Evolutionary conservation across 2,113 vertebrate species (phyloP), one percentile per base, ranked within the genome.

Genomic region (Varanus komodoensis): DNA sequence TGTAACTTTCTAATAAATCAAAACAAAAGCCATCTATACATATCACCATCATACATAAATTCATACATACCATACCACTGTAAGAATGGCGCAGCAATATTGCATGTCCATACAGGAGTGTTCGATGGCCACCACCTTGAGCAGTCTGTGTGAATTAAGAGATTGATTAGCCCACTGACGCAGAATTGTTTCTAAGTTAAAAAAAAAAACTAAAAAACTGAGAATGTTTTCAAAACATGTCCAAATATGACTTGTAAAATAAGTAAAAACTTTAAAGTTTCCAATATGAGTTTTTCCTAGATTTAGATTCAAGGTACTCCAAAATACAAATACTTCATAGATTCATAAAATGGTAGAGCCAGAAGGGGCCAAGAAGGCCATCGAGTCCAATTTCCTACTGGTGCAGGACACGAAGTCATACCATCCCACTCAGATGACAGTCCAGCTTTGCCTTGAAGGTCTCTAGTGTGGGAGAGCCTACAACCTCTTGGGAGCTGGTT

Each of bases 71-170:
- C 99, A 99, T 99, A 94, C 98, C 98, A 0, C 99, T 99, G 95
- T 99, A 98, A 82, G 99, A 99, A 96, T 99, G 99, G 71, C 99
- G 97, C n/a, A 99, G 97, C 92, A 99, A 90, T 64, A 99, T 98
- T 3, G 98, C 99, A 0, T 99, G 99, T 4, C 99, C 99, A 0
- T 99, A 99, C 38, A 99, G 97, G 3, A 99, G 97, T 0, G 99
- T 99, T 50, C 99, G 98, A 95, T 99, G 99, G 19, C 99, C 98
- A 0, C 98, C 98, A 1, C 98, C 98, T 95, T 99, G 99, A 14
- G 98, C 98, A 34, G 98, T 98, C 98, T 99, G 95, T 88, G 88
- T 44, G 50, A 23, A 85, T 75, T 84, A 91, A 89, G 88, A 23
- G n/a, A 87, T 75, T 94, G 2, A 94, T 5, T 68, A 52, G 11